These are phyloP conservation scores for Meloidogyne floridensis DNA, from an alignment of 1,140 invertebrate genomes.

Conservation along the genomic window DNA sequence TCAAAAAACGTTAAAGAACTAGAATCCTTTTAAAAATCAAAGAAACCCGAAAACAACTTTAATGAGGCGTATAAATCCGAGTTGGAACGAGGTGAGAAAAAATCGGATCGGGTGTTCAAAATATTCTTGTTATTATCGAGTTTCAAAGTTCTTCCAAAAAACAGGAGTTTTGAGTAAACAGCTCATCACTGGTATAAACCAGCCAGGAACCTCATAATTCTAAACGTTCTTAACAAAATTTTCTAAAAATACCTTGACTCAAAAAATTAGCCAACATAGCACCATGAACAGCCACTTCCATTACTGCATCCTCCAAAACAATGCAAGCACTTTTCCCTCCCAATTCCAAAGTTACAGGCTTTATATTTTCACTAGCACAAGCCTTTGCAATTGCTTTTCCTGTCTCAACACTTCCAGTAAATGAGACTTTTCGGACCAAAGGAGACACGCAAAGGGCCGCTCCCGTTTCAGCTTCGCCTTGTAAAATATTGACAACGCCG, in stretches of 20 bases:
- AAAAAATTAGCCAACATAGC: constrained; percentile 72
- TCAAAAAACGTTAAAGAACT: too few species aligned
- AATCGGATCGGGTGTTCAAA: too few species aligned
- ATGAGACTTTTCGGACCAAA: constrained; percentile 66
- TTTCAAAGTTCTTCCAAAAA: too few species aligned
- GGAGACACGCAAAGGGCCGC: constrained; percentile 67
- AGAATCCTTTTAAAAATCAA: too few species aligned
- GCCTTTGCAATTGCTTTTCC: constrained; percentile 69
- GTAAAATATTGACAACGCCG: constrained; percentile 71
- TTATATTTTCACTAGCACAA: constrained; percentile 68
- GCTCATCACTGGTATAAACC: too few species aligned
- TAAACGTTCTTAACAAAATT: not conserved
- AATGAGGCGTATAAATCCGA: too few species aligned
- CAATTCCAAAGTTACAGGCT: constrained; percentile 71
- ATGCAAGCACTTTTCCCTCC: constrained; percentile 72
- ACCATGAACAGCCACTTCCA: constrained; percentile 71
- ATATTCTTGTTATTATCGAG: too few species aligned
- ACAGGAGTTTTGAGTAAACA: too few species aligned
- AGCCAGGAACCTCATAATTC: too few species aligned
- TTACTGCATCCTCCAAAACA: constrained; percentile 70
- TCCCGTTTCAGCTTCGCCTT: constrained; percentile 68
- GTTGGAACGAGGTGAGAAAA: too few species aligned
- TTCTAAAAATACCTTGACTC: constrained; percentile 69
- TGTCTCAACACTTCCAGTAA: constrained; percentile 71
- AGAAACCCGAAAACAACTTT: too few species aligned